Conservation (phyloP, 2,797 vertebrate genomes). For the Spinus olivaceus region DNA sequence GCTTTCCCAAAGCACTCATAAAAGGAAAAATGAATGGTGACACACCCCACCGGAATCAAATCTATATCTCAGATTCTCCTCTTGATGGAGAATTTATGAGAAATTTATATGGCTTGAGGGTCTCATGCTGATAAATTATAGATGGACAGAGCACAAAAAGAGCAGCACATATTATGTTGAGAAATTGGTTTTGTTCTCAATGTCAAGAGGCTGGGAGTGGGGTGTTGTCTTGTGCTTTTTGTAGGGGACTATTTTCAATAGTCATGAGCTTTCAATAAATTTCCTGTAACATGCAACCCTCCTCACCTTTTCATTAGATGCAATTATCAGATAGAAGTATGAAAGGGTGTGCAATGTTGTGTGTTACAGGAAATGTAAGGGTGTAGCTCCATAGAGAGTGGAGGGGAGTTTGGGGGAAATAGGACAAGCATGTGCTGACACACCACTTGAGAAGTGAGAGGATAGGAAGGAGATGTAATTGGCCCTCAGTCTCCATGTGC, state of each 20-base stretch:
- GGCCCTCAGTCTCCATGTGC: neutral
- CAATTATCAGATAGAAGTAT: neutral
- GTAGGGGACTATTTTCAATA: neutral
- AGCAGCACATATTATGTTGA: neutral
- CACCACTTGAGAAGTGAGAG: neutral
- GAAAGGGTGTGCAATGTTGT: rapidly evolving
- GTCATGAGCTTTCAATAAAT: neutral
- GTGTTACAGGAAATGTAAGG: neutral
- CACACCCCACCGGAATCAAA: neutral
- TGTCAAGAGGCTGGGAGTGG: neutral
- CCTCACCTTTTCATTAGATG: neutral
- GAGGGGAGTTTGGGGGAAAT: neutral
- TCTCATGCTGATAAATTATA: neutral
- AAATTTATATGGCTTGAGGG: neutral
- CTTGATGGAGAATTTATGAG: neutral
- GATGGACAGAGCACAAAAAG: neutral
- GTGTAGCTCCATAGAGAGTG: neutral
- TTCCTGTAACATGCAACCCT: neutral
- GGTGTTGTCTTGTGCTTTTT: neutral
- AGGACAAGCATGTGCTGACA: neutral
- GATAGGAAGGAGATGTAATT: neutral
- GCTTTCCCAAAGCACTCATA: neutral
- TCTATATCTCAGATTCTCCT: neutral
- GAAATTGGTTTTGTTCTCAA: neutral
- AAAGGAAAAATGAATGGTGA: neutral